Conservation (phyloP, 2,888 invertebrate genomes). For the Chrysotoxum bicinctum region DNA sequence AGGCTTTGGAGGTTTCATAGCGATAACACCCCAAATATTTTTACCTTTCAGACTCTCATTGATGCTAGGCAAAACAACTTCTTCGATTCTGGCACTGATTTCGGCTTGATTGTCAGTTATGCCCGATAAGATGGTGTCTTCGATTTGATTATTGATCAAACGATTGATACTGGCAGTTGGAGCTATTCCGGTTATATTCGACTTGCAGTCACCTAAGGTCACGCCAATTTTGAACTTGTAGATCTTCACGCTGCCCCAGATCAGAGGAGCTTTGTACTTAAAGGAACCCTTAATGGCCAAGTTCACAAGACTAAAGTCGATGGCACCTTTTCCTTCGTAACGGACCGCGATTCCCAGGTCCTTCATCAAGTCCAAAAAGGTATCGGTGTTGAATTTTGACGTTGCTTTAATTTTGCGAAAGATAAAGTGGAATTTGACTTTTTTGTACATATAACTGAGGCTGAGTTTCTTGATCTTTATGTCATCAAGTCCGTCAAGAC, state of each 20-base stretch:
- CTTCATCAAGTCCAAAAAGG: slow-evolving; percentile 30
- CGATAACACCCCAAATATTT: slow-evolving; percentile 55
- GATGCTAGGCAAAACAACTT: slow-evolving; percentile 75
- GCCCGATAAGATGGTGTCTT: slow-evolving; percentile 74
- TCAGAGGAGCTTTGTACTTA: slow-evolving; percentile 77
- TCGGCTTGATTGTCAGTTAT: slow-evolving; percentile 76
- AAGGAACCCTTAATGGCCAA: slow-evolving; percentile 76
- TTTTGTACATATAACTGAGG: slow-evolving; percentile 54
- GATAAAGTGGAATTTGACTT: slow-evolving; percentile 68
- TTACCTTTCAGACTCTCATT: slow-evolving; percentile 78
- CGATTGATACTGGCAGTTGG: slow-evolving; percentile 75
- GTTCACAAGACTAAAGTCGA: slow-evolving; percentile 76
- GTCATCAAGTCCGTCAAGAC: slow-evolving; percentile 65
- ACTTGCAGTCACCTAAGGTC: slow-evolving; percentile 75
- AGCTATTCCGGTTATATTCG: slow-evolving; percentile 77
- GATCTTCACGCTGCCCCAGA: slow-evolving; percentile 79
- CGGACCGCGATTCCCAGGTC: slow-evolving; percentile 75
- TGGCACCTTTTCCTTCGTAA: slow-evolving; percentile 77
- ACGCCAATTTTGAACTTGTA: slow-evolving; percentile 76
- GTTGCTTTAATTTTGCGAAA: slow-evolving; percentile 56
- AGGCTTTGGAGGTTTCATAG: slow-evolving; percentile 38
- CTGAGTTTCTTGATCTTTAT: slow-evolving; percentile 63
- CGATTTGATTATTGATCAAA: slow-evolving; percentile 76
- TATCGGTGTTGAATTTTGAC: slow-evolving; percentile 48
- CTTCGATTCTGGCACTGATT: slow-evolving; percentile 77